A percentile compares a stretch with the other conserved stretches of the same genome.
Conservation (phyloP, 2,113 vertebrate genomes). For the Albula goreensis region DNA sequence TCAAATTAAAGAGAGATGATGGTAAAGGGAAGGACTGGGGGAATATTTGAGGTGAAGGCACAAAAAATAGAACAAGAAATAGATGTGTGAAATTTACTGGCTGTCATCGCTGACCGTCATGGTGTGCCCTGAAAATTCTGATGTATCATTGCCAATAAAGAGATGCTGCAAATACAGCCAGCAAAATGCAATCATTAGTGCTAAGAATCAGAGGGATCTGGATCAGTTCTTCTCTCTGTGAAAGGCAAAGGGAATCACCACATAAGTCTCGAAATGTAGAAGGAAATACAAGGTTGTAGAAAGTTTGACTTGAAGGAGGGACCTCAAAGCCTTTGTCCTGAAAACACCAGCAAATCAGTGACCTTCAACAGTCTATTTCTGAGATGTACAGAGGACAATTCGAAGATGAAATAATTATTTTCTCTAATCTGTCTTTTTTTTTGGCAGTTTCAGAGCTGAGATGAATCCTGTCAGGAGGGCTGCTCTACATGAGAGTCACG, state of each 20-base stretch:
- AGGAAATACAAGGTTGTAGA: constrained; percentile 31
- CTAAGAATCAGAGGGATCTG: background rate
- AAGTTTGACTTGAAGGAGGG: constrained; percentile 32
- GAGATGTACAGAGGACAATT: constrained; percentile 39
- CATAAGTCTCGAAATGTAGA: background rate
- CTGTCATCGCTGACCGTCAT: background rate
- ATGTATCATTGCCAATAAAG: background rate
- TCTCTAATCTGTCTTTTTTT: constrained; percentile 38
- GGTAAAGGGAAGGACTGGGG: background rate
- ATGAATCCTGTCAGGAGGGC: constrained; percentile 19
- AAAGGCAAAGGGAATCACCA: background rate
- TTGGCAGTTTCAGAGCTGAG: background rate
- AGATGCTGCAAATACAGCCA: background rate
- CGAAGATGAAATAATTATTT: constrained; percentile 52
- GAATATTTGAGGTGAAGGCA: background rate
- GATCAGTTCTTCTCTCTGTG: background rate
- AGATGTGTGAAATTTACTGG: background rate
- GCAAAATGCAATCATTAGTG: background rate
- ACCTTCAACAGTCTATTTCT: constrained; percentile 43
- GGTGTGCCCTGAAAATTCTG: background rate
- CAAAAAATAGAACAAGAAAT: background rate
- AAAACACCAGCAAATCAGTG: constrained; percentile 48
- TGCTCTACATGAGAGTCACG: background rate
- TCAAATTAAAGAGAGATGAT: background rate
- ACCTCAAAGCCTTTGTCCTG: constrained; percentile 48